Base-by-base conservation (phyloP, 2,797 vertebrate species). In the Anguilla marmorata region DNA sequence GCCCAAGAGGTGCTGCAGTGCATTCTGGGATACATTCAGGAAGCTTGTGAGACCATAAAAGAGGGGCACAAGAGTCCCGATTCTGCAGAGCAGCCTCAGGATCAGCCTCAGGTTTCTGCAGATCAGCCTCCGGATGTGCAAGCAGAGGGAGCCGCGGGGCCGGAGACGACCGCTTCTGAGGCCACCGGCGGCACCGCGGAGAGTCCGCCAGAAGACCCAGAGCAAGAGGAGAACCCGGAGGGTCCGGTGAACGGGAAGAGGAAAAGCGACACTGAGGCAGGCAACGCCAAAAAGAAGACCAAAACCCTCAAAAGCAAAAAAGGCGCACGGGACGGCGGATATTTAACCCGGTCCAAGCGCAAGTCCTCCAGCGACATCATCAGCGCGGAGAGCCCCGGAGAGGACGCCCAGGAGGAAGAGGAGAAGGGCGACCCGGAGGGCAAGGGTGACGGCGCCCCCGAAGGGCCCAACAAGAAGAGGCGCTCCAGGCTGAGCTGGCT, bases 1-100 rank as follows among this genome's bases (percentile, higher is more conserved):
- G 98, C 99, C 86, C 99, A 99, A 93, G 98, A 99, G 90, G 98
- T 99, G 76, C 94, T 99, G 89, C 98, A 99, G 92, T 99, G 98
- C 92, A 99, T 99, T 87, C 93, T 99, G 93, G 97, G 97, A 48
- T 98, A 98, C 89, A 97, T 99, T 88, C 97, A 99, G 91, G 98
- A 99, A 90, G 98, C 97, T 1, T 99, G 98, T 90, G 97, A 98
- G 92, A 95, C 95, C 30, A 96, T 99, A 89, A 97, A 96, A 94
- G 98, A 97, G 92, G 97, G 96, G 33, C n/a, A 83, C 58, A 30
- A 86, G 37, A 16, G 33, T 85, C 9, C 37, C 3, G 84, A 92
- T 84, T 60, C 88, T 19, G 21, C 56, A 30, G 63, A 86, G 50
- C 72, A 50, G 30, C 60, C 50, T 33, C 56, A 85, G 48, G 87